These are phyloP conservation scores for Gonioctena quinquepunctata DNA, from an alignment of 1,140 invertebrate species.

Conservation along the genomic window DNA sequence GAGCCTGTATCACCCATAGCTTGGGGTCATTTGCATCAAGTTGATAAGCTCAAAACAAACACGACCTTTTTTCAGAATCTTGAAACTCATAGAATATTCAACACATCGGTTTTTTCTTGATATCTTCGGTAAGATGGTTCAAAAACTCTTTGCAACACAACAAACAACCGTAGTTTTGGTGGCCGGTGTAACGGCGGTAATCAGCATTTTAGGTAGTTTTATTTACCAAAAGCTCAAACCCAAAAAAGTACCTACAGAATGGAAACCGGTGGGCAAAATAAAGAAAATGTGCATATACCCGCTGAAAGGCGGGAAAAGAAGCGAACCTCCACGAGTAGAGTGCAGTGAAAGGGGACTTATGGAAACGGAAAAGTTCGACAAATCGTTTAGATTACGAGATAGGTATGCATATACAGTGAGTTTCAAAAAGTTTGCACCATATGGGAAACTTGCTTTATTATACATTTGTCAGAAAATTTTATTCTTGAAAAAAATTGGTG, in stretches of 20 bases:
- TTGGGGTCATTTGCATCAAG: too few relatives aligned
- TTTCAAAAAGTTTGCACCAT: too few relatives aligned
- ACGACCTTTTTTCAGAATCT: too few relatives aligned
- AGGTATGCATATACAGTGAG: constrained; percentile 39
- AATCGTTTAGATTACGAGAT: constrained; percentile 39
- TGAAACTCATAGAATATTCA: too few relatives aligned
- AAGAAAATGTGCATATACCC: constrained; percentile 48
- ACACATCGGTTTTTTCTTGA: too few relatives aligned
- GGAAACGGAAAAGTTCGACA: constrained; percentile 31
- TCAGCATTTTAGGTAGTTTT: constrained; percentile 22
- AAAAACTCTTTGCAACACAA: background rate
- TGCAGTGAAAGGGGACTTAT: constrained; percentile 42
- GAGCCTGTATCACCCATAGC: too few relatives aligned
- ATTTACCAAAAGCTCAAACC: constrained; percentile 26
- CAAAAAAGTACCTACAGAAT: constrained; percentile 29
- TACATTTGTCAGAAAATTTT: too few relatives aligned
- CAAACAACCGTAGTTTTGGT: background rate
- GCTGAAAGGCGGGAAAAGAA: constrained; percentile 48
- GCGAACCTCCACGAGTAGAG: constrained; percentile 42
- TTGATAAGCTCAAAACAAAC: too few relatives aligned
- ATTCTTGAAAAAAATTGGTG: too few relatives aligned
- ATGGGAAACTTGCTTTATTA: too few relatives aligned
- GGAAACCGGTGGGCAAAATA: constrained; percentile 47
- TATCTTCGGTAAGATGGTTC: too few relatives aligned
- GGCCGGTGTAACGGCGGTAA: constrained; percentile 7